Conservation (phyloP, 1,140 invertebrate genomes). For the Scaptodrosophila lebanonensis region DNA sequence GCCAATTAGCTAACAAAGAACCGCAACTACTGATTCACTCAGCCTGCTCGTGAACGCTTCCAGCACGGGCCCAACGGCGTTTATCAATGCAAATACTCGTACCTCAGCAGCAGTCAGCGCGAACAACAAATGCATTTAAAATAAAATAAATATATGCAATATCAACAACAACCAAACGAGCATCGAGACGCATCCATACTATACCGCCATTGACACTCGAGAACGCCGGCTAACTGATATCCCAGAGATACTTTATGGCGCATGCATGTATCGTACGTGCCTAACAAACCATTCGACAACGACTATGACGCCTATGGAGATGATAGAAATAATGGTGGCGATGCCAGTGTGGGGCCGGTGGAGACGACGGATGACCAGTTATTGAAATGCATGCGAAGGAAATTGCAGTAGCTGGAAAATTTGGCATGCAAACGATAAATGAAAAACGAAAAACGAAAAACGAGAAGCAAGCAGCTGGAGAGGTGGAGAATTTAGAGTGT, state of each 20-base stretch:
- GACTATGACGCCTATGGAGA: no score
- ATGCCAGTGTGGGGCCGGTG: no score
- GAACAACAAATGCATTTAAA: conserved; percentile 56
- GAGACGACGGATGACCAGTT: conserved; percentile 50
- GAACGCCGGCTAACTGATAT: conserved; percentile 38
- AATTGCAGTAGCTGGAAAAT: conserved; percentile 54
- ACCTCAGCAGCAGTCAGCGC: conserved; percentile 3
- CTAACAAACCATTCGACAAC: conserved; percentile 25
- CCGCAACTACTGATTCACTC: no score
- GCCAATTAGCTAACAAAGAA: conserved; percentile 24
- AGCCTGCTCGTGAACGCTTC: no score
- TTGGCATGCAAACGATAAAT: conserved; percentile 42
- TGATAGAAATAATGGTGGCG: no score
- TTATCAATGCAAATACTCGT: conserved; percentile 6
- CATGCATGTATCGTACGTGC: conserved; percentile 40
- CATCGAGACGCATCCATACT: no score
- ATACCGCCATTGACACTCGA: conserved; percentile 30
- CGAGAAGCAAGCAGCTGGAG: neutral
- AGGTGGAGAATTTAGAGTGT: neutral
- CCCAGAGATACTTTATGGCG: conserved; percentile 52
- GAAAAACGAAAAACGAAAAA: no score
- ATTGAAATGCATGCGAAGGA: conserved; percentile 44
- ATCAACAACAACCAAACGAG: no score
- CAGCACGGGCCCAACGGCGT: no score
- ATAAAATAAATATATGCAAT: conserved; percentile 65